Evolutionary conservation across 2,797 vertebrate species (phyloP).

Genomic region (Champsocephalus esox): DNA sequence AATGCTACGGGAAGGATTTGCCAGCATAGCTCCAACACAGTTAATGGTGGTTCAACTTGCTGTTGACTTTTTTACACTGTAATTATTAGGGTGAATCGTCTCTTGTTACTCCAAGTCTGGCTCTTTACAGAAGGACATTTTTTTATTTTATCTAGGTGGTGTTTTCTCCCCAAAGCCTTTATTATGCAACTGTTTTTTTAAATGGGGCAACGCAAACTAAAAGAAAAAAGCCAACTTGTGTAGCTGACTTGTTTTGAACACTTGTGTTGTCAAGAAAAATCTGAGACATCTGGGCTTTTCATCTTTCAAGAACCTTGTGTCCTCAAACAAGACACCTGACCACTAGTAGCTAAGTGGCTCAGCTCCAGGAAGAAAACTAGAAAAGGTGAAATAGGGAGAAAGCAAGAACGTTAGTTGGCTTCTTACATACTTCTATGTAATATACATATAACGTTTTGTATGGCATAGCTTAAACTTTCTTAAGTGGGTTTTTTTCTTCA

Average conservation of each 20-base stretch:
- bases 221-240: conserved; percentile 18
- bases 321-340: neutral
- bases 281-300: neutral
- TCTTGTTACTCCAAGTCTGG: conserved; percentile 31
- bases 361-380: neutral
- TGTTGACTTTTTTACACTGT: conserved; percentile 44
- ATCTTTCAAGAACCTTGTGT: neutral
- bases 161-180: conserved; percentile 51
- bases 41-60: conserved; percentile 54
- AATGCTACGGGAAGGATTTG: conserved; percentile 60
- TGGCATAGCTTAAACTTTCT: neutral
- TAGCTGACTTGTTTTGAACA: neutral
- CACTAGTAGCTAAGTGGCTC: neutral
- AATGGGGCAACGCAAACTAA: conserved; percentile 47
- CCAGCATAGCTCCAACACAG: conserved; percentile 30
- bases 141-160: conserved; percentile 47
- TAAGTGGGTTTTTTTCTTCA: neutral
- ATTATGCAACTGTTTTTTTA: conserved; percentile 51
- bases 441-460: neutral
- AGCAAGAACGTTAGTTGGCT: neutral
- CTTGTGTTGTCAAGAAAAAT: neutral
- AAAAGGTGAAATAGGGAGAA: neutral
- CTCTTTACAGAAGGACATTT: conserved; percentile 23
- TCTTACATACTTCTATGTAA: neutral
- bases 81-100: conserved; percentile 32